Percentiles rank a stretch among this genome's conserved stretches.
Evolutionary conservation across 2,888 invertebrate genomes (phyloP).

Genomic region (Drosophila kokeensis): DNA sequence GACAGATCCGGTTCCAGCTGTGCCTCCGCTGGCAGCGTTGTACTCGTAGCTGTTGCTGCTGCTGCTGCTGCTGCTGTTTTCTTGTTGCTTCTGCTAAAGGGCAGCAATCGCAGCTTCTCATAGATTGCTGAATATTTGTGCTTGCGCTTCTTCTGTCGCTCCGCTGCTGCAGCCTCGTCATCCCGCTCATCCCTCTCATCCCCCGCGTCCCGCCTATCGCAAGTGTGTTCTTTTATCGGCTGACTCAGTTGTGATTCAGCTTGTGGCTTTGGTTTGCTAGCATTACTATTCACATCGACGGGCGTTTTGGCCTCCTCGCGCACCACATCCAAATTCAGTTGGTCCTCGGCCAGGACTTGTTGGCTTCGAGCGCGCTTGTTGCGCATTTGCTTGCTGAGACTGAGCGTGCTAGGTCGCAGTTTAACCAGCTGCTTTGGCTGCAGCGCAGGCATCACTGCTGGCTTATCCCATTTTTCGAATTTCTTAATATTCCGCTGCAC

Average conservation of each 20-base stretch:
- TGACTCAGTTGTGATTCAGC: slow-evolving; percentile 20
- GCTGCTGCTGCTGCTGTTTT: slow-evolving; percentile 45
- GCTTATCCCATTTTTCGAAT: slow-evolving; percentile 82
- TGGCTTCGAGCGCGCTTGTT: slow-evolving; percentile 27
- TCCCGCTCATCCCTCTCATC: neutral
- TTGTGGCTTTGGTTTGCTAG: slow-evolving; percentile 47
- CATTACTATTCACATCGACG: slow-evolving; percentile 27
- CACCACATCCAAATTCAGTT: slow-evolving; percentile 61
- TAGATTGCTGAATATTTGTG: slow-evolving; percentile 82
- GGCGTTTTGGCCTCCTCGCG: slow-evolving; percentile 72
- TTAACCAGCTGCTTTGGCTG: slow-evolving; percentile 82
- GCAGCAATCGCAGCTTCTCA: slow-evolving; percentile 82
- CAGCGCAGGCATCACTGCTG: slow-evolving; percentile 73
- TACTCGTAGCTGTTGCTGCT: slow-evolving; percentile 48
- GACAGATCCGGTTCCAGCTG: slow-evolving; percentile 14
- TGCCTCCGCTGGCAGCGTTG: slow-evolving; percentile 1
- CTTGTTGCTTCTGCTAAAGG: slow-evolving; percentile 65
- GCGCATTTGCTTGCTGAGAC: slow-evolving; percentile 38
- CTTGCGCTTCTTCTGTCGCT: slow-evolving; percentile 75
- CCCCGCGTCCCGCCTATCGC: slow-evolving; percentile 15
- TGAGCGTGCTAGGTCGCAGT: slow-evolving; percentile 46
- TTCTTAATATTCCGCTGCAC: slow-evolving; percentile 80
- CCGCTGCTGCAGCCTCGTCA: slow-evolving; percentile 30
- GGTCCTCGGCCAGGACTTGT: slow-evolving; percentile 4
- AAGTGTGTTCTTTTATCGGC: neutral